Percentiles rank a stretch among this genome's conserved stretches.
phyloP scores from a whole-genome alignment of 2,113 vertebrate genomes.

The Rana temporaria region DNA sequence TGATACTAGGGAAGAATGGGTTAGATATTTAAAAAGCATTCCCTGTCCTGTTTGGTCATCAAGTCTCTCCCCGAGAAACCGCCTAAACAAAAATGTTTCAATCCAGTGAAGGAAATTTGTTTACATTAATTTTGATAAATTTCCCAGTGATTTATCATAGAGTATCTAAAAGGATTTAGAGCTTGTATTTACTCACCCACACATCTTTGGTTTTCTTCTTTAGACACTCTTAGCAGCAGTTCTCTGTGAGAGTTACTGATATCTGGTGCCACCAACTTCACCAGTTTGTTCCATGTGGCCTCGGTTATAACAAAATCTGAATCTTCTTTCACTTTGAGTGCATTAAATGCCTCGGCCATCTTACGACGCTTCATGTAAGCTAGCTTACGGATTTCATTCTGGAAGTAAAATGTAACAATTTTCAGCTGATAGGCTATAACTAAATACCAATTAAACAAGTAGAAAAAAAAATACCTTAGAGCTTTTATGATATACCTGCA shows the following conservation, averaged over 20 bases:
- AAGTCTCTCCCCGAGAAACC: too few species aligned
- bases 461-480: too few species aligned
- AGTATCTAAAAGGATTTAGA: neutral
- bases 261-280: constrained; percentile 79
- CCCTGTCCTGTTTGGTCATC: too few species aligned
- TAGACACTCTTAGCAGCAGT: constrained; percentile 83
- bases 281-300: constrained; percentile 80
- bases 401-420: constrained; percentile 10
- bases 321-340: constrained; percentile 80
- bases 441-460: too few species aligned
- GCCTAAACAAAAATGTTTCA: too few species aligned
- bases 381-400: constrained; percentile 91
- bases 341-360: constrained; percentile 86
- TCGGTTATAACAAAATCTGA: constrained; percentile 76
- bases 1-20: too few species aligned
- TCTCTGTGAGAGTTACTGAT: constrained; percentile 82
- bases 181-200: constrained; percentile 74
- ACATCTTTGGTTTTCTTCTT: constrained; percentile 77
- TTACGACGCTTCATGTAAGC: constrained; percentile 88
- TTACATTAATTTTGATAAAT: neutral
- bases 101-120: too few species aligned
- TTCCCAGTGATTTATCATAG: neutral
- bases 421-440: too few species aligned
- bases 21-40: too few species aligned
- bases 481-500: too few species aligned